Base-by-base conservation (phyloP, 2,113 vertebrate genomes). In the Pionites leucogaster region DNA sequence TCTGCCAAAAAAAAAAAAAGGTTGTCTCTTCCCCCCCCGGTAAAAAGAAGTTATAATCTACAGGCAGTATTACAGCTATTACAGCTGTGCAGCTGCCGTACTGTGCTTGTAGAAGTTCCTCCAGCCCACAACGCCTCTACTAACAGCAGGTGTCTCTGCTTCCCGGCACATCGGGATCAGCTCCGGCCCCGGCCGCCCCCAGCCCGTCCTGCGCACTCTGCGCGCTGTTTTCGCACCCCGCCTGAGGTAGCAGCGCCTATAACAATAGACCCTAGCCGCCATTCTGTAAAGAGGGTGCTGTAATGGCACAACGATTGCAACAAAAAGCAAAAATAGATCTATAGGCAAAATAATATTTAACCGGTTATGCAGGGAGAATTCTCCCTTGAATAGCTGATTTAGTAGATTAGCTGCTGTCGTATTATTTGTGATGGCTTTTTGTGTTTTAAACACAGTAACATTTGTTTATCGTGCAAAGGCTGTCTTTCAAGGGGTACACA, bases 91-190 rank as follows among this genome's bases (percentile, higher is more conserved):
- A 23, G 42, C 17, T 35, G 44, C 50, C 3, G 6, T 14, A 2
- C 33, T 13, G 39, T 4, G 7, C 52, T 29, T 2, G 15, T 33
- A 20, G 15, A 37, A 22, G 49, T 2, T 11, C 11, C n/a, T 39
- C 10, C 5, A 28, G 1, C 6, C 11, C 25, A 9, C 5, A 19
- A 17, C 14, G 18, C 39, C 17, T 3, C 24, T 23, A 18, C 33
- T 24, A 29, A 75, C 92, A 81, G 64, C 69, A 96, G 96, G 63
- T 84, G 94, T 92, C 96, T 44, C 88, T 59, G 55, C 84, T 86
- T 13, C 17, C 90, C 71, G 23, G 67, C 64, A 44, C n/a, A 82
- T 70, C 13, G 19, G 3, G 15, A 35, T 13, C 24, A 8, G 7
- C 19, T 25, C 37, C 6, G 11, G 27, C 11, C 4, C 25, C 28